Evolutionary conservation across 2,888 invertebrate species (phyloP).

Genomic region (Eilema griseolum): DNA sequence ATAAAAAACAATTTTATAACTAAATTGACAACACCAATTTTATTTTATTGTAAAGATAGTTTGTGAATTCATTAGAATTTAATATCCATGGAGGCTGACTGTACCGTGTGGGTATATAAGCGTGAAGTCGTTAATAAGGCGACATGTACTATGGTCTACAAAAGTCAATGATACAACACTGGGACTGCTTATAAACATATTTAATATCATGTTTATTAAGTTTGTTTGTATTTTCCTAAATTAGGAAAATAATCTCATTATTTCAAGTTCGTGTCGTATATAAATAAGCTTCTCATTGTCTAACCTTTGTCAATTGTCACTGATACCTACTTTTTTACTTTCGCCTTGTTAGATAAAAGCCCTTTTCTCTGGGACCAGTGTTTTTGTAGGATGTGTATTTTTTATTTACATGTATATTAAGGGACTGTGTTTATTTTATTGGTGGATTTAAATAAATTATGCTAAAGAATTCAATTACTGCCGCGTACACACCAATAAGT

Average conservation of each 20-base stretch:
- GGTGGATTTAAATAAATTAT: constrained; percentile 1
- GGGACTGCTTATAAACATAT: neutral
- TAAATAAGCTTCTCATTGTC: constrained; percentile 11
- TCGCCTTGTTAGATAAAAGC: constrained; percentile 7
- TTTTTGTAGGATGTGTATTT: neutral
- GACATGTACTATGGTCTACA: too few relatives aligned
- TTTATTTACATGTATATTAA: constrained; percentile 3
- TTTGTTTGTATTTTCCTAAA: neutral
- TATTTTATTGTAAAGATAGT: too few relatives aligned
- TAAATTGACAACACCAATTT: too few relatives aligned
- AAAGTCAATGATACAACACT: neutral
- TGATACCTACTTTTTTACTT: constrained; percentile 8
- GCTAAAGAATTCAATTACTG: neutral
- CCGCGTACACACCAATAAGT: neutral
- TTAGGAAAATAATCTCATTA: neutral
- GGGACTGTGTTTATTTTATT: neutral
- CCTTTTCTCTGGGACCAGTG: neutral
- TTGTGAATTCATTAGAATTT: too few relatives aligned
- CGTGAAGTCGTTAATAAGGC: too few relatives aligned
- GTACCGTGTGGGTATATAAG: neutral
- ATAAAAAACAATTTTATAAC: too few relatives aligned
- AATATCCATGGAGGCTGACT: neutral
- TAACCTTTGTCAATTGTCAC: constrained; percentile 12
- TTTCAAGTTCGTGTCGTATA: neutral
- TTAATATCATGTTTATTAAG: neutral